Conservation (phyloP, 2,888 invertebrate species). For the Napeogenes sylphis region DNA sequence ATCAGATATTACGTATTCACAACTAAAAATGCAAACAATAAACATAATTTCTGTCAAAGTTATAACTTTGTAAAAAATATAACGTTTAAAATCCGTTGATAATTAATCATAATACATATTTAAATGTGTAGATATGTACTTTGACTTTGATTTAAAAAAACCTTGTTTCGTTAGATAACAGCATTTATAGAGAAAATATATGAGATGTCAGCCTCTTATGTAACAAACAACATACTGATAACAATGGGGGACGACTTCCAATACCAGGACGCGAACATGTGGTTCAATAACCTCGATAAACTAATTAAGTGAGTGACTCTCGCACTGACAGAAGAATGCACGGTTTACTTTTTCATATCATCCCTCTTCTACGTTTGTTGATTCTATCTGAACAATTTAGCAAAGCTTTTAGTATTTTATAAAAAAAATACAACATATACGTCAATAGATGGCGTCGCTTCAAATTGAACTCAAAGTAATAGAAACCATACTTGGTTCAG, state of each 20-base stretch:
- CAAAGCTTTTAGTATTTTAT: too few species aligned
- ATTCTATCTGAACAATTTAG: too few species aligned
- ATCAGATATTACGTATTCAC: too few species aligned
- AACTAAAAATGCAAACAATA: too few species aligned
- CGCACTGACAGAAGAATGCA: neutral
- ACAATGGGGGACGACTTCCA: slow-evolving; percentile 97
- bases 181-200: slow-evolving; percentile 75
- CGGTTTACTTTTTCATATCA: slow-evolving; percentile 20
- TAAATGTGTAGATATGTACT: too few species aligned
- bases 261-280: slow-evolving; percentile 86
- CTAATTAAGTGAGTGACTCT: slow-evolving; percentile 83
- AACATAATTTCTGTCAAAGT: too few species aligned
- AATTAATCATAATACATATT: neutral
- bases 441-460: slow-evolving; percentile 26
- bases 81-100: neutral
- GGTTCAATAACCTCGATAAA: slow-evolving; percentile 93
- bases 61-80: neutral
- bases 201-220: slow-evolving; percentile 74
- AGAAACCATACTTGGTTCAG: slow-evolving; percentile 33
- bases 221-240: slow-evolving; percentile 86
- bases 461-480: slow-evolving; percentile 1
- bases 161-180: slow-evolving; percentile 62
- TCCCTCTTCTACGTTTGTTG: slow-evolving; percentile 18
- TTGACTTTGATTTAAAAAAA: neutral
- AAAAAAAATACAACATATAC: neutral